Evolutionary conservation across 2,797 vertebrate species (phyloP), one percentile per base, ranked within the genome.

Genomic region (Leucoraja ocellata): DNA sequence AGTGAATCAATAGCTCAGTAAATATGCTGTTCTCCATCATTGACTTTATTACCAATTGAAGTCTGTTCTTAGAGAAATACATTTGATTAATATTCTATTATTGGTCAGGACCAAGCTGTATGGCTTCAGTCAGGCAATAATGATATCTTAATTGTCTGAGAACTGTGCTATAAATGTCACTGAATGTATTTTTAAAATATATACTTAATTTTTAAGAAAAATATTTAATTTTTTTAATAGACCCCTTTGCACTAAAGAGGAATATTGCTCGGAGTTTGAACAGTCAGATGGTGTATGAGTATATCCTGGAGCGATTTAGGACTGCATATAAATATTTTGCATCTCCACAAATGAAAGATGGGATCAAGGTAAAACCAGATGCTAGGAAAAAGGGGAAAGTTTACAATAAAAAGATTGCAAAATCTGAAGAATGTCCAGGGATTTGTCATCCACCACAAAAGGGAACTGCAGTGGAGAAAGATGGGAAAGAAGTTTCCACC

Each of bases 221-320:
- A 76, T 74, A 36, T 68, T 21, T 68, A 88, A 92, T 54, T 95
- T 96, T 95, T 94, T 90, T 95, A 94, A 71, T 94, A 98, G 99
- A 99, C 96, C 99, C 98, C 14, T 99, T 98, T 96, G 97, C 98
- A 94, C 95, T 99, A 96, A 99, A 99, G 96, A 98, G 98, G 95
- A 99, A 99, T 84, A 98, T 99, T 94, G 99, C 98, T 68, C 97
- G 99, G 63, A 99, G 99, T 95, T 96, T 99, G 93, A 99, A 99
- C 96, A 99, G 98, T 96, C 99, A 99, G 95, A 99, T 99, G 98
- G 99, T 99, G 93, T 99, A 98, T 36, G 99, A 99, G 95, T 99
- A 99, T 96, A 97, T 99, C 95, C 97, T 98, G 96, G 99, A 99
- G 95, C 97, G 99, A 93, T 98, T 99, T 95, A 97, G 98, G 93